Evolutionary conservation across 2,797 vertebrate species (phyloP).

Genomic region (Enteromius mattozi): DNA sequence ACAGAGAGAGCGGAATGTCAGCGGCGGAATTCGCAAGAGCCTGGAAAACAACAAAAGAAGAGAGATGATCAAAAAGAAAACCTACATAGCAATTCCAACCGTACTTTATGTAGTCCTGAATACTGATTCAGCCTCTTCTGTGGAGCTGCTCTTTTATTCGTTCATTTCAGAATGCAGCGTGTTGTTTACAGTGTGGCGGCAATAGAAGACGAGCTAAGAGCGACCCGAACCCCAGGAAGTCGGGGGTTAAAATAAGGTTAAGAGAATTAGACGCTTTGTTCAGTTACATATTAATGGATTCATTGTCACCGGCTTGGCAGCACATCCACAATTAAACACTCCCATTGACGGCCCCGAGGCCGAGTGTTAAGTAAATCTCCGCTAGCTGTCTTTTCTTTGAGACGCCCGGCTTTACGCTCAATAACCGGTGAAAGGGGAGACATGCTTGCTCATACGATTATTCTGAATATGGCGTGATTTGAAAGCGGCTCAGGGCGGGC

Average conservation of each 20-base stretch:
- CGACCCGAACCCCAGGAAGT: slow-evolving; percentile 70
- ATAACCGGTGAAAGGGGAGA: slow-evolving; percentile 49
- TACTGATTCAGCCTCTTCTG: slow-evolving; percentile 52
- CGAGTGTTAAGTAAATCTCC: slow-evolving; percentile 68
- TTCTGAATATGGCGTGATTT: slow-evolving; percentile 52
- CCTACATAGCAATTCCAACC: slow-evolving; percentile 46
- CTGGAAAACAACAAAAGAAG: slow-evolving; percentile 60
- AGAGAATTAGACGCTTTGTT: slow-evolving; percentile 74
- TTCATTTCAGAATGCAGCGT: slow-evolving; percentile 37
- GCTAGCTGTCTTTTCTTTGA: slow-evolving; percentile 45
- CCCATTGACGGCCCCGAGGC: slow-evolving; percentile 65
- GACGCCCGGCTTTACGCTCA: slow-evolving; percentile 38
- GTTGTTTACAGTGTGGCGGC: slow-evolving; percentile 45
- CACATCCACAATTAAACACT: slow-evolving; percentile 71
- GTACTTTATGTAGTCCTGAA: slow-evolving; percentile 50
- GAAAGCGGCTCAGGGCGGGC: slow-evolving; percentile 4
- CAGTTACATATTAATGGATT: slow-evolving; percentile 73
- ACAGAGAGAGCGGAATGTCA: slow-evolving; percentile 62
- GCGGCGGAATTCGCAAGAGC: slow-evolving; percentile 60
- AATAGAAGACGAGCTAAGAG: slow-evolving; percentile 61
- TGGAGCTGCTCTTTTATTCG: slow-evolving; percentile 47
- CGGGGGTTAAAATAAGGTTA: slow-evolving; percentile 72
- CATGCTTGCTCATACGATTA: slow-evolving; percentile 56
- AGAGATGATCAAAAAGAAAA: slow-evolving; percentile 41
- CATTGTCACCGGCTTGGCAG: slow-evolving; percentile 73